Conservation (phyloP, 2,888 invertebrate species). For the Latheticus oryzae region DNA sequence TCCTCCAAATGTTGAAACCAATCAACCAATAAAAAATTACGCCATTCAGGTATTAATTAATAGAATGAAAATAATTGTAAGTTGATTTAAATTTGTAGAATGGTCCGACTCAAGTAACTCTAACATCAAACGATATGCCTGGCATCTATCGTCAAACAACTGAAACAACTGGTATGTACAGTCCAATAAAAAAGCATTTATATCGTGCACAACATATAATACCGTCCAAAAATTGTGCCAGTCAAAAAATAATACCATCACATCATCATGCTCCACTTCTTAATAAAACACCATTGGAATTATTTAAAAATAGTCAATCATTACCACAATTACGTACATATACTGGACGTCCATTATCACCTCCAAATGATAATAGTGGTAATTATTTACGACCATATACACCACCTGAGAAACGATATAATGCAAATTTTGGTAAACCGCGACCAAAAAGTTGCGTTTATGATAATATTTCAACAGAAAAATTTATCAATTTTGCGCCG, state of each 20-base stretch:
- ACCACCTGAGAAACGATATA: conserved; percentile 62
- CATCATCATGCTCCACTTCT: conserved; percentile 50
- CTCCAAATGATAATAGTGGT: conserved; percentile 14
- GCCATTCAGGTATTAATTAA: conserved; percentile 69
- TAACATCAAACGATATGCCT: conserved; percentile 54
- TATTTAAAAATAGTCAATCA: conserved; percentile 56
- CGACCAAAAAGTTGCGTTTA: conserved; percentile 61
- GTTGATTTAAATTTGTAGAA: no score
- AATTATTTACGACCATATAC: conserved; percentile 55
- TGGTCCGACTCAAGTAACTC: conserved; percentile 58
- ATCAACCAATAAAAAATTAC: conserved; percentile 70
- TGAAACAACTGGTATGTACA: conserved; percentile 66
- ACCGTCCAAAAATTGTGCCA: conserved; percentile 63
- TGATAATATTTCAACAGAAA: conserved; percentile 60
- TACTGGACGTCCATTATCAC: conserved; percentile 15
- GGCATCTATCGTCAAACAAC: conserved; percentile 64
- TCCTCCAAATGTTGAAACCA: conserved; percentile 67
- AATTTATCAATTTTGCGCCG: conserved; percentile 47
- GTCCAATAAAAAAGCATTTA: conserved; percentile 61
- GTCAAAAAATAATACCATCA: conserved; percentile 60
- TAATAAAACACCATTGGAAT: conserved; percentile 45
- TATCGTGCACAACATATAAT: conserved; percentile 60
- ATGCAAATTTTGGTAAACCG: conserved; percentile 58
- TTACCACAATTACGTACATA: conserved; percentile 53
- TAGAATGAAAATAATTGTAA: conserved; percentile 49